phyloP scores from a whole-genome alignment of 1,140 invertebrate species.

The Cotesia glomerata region DNA sequence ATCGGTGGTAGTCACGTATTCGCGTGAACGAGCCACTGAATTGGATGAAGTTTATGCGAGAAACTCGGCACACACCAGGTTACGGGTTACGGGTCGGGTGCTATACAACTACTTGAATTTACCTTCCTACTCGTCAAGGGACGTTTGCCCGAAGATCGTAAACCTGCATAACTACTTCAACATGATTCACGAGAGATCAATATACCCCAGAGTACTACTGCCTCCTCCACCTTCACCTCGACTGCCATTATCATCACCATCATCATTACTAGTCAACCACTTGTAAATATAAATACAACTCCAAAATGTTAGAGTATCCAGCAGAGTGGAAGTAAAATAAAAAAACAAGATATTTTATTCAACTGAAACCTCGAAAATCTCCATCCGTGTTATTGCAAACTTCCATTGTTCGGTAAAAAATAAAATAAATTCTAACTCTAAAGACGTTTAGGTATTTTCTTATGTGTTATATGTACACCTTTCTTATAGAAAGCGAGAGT shows the following conservation, averaged over 20 bases:
- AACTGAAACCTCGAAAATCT: not conserved
- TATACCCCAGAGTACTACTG: no score
- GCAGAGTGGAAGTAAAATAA: no score
- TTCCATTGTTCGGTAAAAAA: not conserved
- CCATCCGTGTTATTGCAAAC: no score
- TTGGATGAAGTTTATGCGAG: not conserved
- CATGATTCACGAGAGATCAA: no score
- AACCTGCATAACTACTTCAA: no score
- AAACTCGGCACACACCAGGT: not conserved
- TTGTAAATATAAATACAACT: no score
- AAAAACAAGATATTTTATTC: no score
- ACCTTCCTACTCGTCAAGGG: not conserved
- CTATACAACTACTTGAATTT: not conserved
- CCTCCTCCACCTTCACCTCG: no score
- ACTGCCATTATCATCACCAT: no score
- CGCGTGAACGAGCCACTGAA: conserved; percentile 23
- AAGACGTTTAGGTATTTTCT: not conserved
- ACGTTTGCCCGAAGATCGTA: no score
- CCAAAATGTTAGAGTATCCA: no score
- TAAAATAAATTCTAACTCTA: not conserved
- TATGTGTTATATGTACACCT: not conserved
- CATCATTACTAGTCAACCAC: no score
- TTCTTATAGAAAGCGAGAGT: not conserved
- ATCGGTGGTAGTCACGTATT: conserved; percentile 39
- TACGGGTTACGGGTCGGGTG: not conserved